phyloP scores from a whole-genome alignment of 2,888 invertebrate genomes.

The Leptopterna dolabrata region DNA sequence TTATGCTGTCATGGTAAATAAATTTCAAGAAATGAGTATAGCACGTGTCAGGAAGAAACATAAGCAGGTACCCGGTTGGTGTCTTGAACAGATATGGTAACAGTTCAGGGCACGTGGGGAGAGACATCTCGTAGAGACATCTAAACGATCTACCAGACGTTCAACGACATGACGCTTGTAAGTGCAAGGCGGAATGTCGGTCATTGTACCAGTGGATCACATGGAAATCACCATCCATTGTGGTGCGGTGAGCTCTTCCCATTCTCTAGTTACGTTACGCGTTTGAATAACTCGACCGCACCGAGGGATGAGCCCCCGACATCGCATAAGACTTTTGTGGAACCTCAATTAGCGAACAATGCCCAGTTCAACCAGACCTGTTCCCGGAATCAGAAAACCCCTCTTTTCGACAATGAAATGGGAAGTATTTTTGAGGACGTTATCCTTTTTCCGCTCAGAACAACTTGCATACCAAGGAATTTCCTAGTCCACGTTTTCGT shows the following conservation, averaged over 20 bases:
- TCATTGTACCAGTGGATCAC: slow-evolving; percentile 26
- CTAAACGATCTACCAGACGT: too few relatives aligned
- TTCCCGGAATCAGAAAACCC: background rate
- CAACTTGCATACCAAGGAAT: background rate
- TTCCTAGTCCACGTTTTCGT: background rate
- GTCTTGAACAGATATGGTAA: too few relatives aligned
- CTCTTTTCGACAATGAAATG: slow-evolving; percentile 20
- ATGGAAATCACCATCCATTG: slow-evolving; percentile 30
- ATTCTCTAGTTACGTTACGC: slow-evolving; percentile 28
- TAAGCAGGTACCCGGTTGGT: too few relatives aligned
- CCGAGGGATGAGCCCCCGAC: background rate
- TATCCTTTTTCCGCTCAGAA: background rate
- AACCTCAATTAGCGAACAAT: slow-evolving; percentile 14
- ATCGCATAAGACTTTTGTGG: background rate
- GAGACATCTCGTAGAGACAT: too few relatives aligned
- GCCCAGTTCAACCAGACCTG: background rate
- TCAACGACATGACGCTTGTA: background rate
- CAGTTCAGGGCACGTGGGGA: too few relatives aligned
- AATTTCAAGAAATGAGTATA: too few relatives aligned
- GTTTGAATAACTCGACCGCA: background rate
- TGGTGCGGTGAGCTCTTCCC: slow-evolving; percentile 20
- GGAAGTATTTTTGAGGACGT: background rate
- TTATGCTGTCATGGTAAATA: too few relatives aligned
- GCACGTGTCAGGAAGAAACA: too few relatives aligned
- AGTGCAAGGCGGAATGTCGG: background rate